Conservation (phyloP, 37 sponge, comb jelly and placozoan species). For the Mnemiopsis leidyi region DNA sequence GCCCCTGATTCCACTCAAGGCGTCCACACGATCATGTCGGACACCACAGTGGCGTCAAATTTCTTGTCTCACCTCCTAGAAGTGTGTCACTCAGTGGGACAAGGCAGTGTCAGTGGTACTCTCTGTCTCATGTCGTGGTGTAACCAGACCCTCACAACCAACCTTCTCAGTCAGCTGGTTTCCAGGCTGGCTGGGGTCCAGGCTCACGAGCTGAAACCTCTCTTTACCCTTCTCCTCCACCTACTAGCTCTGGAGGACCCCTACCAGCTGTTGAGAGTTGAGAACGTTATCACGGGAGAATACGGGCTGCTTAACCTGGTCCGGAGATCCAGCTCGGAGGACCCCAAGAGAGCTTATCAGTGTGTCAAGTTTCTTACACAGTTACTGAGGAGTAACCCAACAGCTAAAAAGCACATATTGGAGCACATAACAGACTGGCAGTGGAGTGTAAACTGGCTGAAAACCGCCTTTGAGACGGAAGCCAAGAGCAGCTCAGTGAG, state of each 20-base stretch:
- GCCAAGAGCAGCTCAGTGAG: slow-evolving; percentile 68
- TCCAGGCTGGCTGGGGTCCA: background rate
- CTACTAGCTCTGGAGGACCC: slow-evolving; percentile 50
- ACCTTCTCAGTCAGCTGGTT: background rate
- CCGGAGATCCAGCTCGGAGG: slow-evolving; percentile 69
- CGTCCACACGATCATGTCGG: slow-evolving; percentile 5
- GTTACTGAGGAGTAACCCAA: slow-evolving; percentile 40
- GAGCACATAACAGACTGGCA: slow-evolving; percentile 57
- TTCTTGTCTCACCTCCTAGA: slow-evolving; percentile 6
- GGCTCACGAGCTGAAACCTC: slow-evolving; percentile 47
- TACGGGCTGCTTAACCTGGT: slow-evolving; percentile 68
- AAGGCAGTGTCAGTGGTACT: background rate
- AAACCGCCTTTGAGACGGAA: slow-evolving; percentile 56
- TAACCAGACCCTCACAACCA: background rate
- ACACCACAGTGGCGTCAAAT: background rate
- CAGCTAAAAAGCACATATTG: slow-evolving; percentile 42
- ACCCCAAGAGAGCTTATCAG: slow-evolving; percentile 86
- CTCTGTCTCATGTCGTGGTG: slow-evolving; percentile 47
- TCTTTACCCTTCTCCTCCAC: slow-evolving; percentile 48
- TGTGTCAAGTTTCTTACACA: slow-evolving; percentile 85
- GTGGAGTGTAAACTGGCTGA: slow-evolving; percentile 65
- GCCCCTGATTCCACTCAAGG: background rate
- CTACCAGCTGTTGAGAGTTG: slow-evolving; percentile 8
- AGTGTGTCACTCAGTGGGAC: slow-evolving; percentile 58
- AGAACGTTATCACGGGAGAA: slow-evolving; percentile 46